These are phyloP conservation scores for Drosophila birchii DNA, from an alignment of 2,888 invertebrate genomes.

Conservation along the genomic window DNA sequence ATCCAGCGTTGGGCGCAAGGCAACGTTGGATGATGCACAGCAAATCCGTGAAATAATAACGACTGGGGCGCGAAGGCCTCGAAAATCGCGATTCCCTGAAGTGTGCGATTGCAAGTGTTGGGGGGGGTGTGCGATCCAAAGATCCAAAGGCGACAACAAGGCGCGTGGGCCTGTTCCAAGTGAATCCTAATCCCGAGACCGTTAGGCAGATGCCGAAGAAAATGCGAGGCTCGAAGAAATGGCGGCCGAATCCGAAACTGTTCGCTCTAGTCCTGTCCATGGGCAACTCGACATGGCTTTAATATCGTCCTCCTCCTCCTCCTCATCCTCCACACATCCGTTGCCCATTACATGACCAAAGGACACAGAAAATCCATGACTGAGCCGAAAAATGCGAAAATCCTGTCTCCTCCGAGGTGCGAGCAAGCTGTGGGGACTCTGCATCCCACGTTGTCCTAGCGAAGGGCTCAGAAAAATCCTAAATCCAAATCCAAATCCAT, in stretches of 20 bases:
- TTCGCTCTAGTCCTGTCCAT: constrained; percentile 41
- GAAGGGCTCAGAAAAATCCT: constrained; percentile 53
- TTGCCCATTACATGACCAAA: constrained; percentile 35
- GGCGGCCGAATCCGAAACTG: constrained; percentile 30
- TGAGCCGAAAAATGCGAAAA: constrained; percentile 20
- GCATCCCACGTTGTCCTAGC: constrained; percentile 73
- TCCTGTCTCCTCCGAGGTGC: constrained; percentile 31
- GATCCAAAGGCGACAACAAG: constrained; percentile 28
- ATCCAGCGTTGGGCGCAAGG: constrained; percentile 70
- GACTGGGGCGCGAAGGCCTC: constrained; percentile 64
- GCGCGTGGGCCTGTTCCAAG: constrained; percentile 22
- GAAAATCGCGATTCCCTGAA: constrained; percentile 50
- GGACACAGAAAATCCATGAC: constrained; percentile 16
- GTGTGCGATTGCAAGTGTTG: constrained; percentile 24
- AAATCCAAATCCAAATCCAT: constrained; percentile 68
- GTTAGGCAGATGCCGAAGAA: constrained; percentile 29
- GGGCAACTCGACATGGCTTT: constrained; percentile 20
- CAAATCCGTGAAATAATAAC: constrained; percentile 57
- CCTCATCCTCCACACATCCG: constrained; percentile 37
- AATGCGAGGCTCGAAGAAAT: constrained; percentile 25
- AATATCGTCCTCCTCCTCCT: background rate
- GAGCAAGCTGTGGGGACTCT: constrained; percentile 53
- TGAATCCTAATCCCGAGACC: constrained; percentile 36
- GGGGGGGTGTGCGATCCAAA: constrained; percentile 34
- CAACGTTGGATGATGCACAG: constrained; percentile 70